Evolutionary conservation across 2,888 invertebrate species (phyloP), one percentile per base, ranked within the genome.

Genomic region (Eupithecia subumbrata): DNA sequence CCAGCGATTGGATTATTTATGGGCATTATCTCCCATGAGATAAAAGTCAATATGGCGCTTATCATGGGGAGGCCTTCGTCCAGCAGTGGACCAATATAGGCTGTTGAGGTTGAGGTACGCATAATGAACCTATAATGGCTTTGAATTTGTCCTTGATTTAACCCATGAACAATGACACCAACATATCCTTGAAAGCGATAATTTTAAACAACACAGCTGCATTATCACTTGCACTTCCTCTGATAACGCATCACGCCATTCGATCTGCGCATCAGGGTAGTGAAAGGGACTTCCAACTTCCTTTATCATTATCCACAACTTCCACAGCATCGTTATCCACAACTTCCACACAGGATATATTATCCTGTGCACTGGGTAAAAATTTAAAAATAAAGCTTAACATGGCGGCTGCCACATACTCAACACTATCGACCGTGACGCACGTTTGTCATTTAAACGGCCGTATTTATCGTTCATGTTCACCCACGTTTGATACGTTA

Each of bases 191-290:
- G 25, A 60, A 60, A 14, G 0, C 22, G 25, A 25, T 60, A 56
- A 56, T 56, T n/a, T 7, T 60, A 60, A 11, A 60, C 22, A 60
- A 25, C 56, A 60, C 60, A 25, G 60, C 60, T 60, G 60, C 60
- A 25, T 60, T 60, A 60, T 60, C 60, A 60, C 60, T 60, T 60
- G 60, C 60, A 60, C 25, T 60, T 60, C 60, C 60, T 60, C 14
- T 60, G 60, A 60, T 60, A 60, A 60, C 14, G 25, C 25, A 60
- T 60, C 60, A 60, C 60, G 12, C 60, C 60, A 60, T 60, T 60
- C 12, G 22, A 3, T 56, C 11, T 60, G 60, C 60, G 60, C 60
- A 1, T 60, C 60, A 60, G 60, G 60, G 60, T 12, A 3, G 52
- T 56, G 25, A 60, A 60, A 60, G 60, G 60, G 7, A 22, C 22